Percentiles rank a stretch among this genome's conserved stretches.
These are phyloP conservation scores for Hiodon tergisus DNA, from an alignment of 2,113 vertebrate species.

Conservation along the genomic window DNA sequence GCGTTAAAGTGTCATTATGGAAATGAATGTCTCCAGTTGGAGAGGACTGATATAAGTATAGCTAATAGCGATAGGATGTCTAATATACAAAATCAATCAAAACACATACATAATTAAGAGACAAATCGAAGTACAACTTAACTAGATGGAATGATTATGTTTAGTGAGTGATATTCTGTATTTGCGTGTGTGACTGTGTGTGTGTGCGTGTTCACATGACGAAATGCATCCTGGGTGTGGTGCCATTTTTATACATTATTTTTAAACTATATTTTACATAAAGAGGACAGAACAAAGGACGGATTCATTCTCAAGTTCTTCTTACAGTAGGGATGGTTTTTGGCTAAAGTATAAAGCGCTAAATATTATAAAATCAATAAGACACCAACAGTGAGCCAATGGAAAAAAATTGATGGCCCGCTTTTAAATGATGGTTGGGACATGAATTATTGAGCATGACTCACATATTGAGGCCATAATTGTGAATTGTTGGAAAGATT, in stretches of 20 bases:
- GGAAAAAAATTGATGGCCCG: constrained; percentile 44
- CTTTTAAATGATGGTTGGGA: constrained; percentile 40
- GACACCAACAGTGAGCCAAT: constrained; percentile 44
- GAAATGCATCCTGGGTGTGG: too few species aligned
- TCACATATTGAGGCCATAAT: constrained; percentile 10
- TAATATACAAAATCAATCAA: not conserved
- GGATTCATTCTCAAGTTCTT: constrained; percentile 9
- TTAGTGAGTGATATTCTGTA: not conserved
- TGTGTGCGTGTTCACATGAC: not conserved
- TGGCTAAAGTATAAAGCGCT: constrained; percentile 41
- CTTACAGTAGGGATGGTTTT: constrained; percentile 42
- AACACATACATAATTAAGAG: not conserved
- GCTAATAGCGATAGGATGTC: not conserved
- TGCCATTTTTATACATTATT: too few species aligned
- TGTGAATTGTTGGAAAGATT: not conserved
- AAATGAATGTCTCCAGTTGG: not conserved
- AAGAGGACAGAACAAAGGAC: not conserved
- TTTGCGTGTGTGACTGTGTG: too few species aligned
- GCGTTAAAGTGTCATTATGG: constrained; percentile 12
- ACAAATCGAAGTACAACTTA: not conserved
- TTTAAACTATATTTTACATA: not conserved
- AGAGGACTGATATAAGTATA: not conserved
- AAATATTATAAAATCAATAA: constrained; percentile 56
- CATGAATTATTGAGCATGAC: constrained; percentile 37
- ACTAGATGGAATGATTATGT: not conserved